Conservation (phyloP, 2,113 vertebrate genomes). For the Petrocephalus zakoni region DNA sequence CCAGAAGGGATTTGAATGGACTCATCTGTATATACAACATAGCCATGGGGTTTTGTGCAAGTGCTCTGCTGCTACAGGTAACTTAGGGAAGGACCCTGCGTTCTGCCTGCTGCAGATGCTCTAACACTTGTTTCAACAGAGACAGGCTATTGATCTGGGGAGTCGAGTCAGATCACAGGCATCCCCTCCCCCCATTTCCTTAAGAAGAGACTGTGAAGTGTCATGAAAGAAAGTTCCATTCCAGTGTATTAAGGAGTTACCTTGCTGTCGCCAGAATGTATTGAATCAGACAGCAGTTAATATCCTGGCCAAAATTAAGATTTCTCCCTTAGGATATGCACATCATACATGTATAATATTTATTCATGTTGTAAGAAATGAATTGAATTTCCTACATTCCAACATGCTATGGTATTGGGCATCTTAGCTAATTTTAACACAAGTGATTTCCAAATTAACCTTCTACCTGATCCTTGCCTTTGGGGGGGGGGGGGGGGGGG, state of each 20-base stretch:
- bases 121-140: slow-evolving; percentile 59
- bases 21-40: slow-evolving; percentile 60
- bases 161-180: slow-evolving; percentile 59
- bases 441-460: neutral
- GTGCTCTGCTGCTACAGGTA: slow-evolving; percentile 56
- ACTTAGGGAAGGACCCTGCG: slow-evolving; percentile 57
- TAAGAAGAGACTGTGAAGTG: slow-evolving; percentile 57
- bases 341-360: neutral
- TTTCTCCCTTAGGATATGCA: no score
- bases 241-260: slow-evolving; percentile 51
- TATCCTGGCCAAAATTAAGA: neutral
- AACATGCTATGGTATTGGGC: neutral
- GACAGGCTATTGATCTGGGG: slow-evolving; percentile 65
- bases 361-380: neutral
- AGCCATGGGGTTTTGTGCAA: slow-evolving; percentile 54
- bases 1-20: slow-evolving; percentile 55
- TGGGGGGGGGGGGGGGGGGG: no score
- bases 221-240: slow-evolving; percentile 57
- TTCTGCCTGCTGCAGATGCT: slow-evolving; percentile 70
- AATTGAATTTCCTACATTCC: neutral
- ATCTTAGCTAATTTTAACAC: neutral
- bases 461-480: neutral
- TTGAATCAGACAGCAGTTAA: neutral
- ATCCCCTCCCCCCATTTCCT: slow-evolving; percentile 49
- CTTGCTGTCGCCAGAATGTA: slow-evolving; percentile 36